phyloP scores from a whole-genome alignment of 2,113 vertebrate species.

The Mormyrus iriodes region DNA sequence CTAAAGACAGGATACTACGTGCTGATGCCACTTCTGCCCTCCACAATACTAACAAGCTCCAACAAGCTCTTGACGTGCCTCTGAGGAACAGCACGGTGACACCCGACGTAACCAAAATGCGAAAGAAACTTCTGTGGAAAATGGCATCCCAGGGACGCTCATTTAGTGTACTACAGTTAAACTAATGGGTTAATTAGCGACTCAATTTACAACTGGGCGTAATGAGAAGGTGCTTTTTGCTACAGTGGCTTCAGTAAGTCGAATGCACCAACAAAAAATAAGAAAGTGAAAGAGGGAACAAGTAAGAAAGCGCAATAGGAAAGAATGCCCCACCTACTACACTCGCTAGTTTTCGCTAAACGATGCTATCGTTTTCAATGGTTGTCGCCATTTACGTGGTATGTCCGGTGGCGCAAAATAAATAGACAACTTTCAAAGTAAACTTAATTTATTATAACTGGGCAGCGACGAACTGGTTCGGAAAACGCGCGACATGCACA shows the following conservation, averaged over 20 bases:
- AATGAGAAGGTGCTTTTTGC: background rate
- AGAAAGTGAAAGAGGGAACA: background rate
- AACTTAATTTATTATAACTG: background rate
- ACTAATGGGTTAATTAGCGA: background rate
- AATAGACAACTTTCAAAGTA: background rate
- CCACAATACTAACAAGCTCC: background rate
- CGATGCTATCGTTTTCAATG: background rate
- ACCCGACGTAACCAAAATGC: background rate
- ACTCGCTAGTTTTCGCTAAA: background rate
- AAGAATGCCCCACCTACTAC: background rate
- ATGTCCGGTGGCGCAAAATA: background rate
- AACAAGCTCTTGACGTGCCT: background rate
- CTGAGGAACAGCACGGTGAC: background rate
- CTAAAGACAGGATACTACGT: background rate
- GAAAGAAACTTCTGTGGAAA: background rate
- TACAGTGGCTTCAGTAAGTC: background rate
- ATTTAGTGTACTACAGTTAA: background rate
- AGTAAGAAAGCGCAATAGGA: background rate
- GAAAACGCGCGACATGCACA: background rate
- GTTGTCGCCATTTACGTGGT: background rate
- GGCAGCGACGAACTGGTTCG: background rate
- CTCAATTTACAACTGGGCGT: background rate
- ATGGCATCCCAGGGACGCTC: background rate
- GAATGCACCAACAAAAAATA: background rate
- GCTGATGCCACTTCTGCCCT: background rate